Conservation (phyloP, 2,888 invertebrate species). For the Trichopoda pennipes region DNA sequence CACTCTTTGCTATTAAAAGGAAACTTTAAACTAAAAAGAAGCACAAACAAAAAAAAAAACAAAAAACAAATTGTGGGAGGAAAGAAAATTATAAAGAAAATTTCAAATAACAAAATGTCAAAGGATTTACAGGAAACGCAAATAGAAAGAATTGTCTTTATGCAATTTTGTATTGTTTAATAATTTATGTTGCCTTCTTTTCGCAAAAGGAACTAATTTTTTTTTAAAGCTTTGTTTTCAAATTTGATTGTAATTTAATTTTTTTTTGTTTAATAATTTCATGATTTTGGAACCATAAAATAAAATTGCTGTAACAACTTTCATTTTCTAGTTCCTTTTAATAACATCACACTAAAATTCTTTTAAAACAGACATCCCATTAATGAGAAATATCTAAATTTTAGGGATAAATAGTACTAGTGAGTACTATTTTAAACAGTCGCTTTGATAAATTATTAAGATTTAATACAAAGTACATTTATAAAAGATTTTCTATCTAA, state of each 20-base stretch:
- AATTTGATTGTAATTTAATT: not conserved
- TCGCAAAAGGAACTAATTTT: too few relatives aligned
- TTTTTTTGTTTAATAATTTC: not conserved
- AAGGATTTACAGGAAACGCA: slow-evolving; percentile 48
- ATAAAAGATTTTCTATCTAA: not conserved
- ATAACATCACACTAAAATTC: too few relatives aligned
- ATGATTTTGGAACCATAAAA: too few relatives aligned
- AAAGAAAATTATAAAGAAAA: slow-evolving; percentile 30
- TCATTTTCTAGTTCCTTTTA: too few relatives aligned
- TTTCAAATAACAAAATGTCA: slow-evolving; percentile 51
- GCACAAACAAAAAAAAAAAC: not conserved
- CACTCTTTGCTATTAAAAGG: slow-evolving; percentile 7
- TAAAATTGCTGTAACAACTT: too few relatives aligned
- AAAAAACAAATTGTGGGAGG: slow-evolving; percentile 22
- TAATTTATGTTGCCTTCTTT: too few relatives aligned
- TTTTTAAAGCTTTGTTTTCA: not conserved
- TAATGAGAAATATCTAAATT: not conserved
- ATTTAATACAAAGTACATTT: too few relatives aligned
- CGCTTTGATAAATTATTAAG: too few relatives aligned
- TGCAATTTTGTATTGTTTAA: not conserved
- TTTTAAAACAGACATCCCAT: not conserved
- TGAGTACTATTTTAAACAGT: not conserved
- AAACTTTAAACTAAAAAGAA: slow-evolving; percentile 12
- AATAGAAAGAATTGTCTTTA: slow-evolving; percentile 35
- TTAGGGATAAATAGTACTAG: not conserved